Conservation (phyloP, 2,888 invertebrate species). For the Buathra laborator region DNA sequence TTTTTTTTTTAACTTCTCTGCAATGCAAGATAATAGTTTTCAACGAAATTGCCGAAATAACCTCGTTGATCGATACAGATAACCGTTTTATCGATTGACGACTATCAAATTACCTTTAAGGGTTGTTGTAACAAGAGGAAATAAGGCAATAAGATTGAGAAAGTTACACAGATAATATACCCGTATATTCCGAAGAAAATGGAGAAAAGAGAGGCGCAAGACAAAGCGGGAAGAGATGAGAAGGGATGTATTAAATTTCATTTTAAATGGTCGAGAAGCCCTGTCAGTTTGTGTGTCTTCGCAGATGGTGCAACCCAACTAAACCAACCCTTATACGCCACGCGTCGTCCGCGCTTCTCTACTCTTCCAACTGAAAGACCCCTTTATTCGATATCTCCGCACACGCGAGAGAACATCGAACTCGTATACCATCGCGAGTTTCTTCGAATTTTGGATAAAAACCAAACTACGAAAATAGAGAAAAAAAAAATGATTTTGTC, state of each 20-base stretch:
- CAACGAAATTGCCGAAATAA: too few species aligned
- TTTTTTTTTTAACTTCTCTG: too few species aligned
- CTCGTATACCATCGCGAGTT: slow-evolving; percentile 45
- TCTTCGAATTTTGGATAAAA: not conserved
- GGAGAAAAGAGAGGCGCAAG: not conserved
- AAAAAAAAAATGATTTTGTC: not conserved
- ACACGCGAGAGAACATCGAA: slow-evolving; percentile 52
- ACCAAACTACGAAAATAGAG: not conserved
- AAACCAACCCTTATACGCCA: slow-evolving; percentile 47
- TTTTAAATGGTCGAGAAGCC: slow-evolving; percentile 68
- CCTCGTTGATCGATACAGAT: too few species aligned
- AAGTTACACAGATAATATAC: too few species aligned
- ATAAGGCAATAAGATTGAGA: too few species aligned
- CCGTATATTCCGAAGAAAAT: not conserved
- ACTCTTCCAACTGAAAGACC: slow-evolving; percentile 22
- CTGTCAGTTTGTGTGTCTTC: slow-evolving; percentile 69
- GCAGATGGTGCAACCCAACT: slow-evolving; percentile 67
- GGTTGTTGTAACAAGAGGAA: too few species aligned
- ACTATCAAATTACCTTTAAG: too few species aligned
- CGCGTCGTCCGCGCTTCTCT: slow-evolving; percentile 32
- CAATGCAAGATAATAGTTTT: too few species aligned
- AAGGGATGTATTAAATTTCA: slow-evolving; percentile 69
- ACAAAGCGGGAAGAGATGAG: slow-evolving; percentile 31
- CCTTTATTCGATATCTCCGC: slow-evolving; percentile 61
- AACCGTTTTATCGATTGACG: too few species aligned